These are phyloP conservation scores for Semotilus atromaculatus DNA, from an alignment of 2,797 vertebrate genomes.

Conservation along the genomic window DNA sequence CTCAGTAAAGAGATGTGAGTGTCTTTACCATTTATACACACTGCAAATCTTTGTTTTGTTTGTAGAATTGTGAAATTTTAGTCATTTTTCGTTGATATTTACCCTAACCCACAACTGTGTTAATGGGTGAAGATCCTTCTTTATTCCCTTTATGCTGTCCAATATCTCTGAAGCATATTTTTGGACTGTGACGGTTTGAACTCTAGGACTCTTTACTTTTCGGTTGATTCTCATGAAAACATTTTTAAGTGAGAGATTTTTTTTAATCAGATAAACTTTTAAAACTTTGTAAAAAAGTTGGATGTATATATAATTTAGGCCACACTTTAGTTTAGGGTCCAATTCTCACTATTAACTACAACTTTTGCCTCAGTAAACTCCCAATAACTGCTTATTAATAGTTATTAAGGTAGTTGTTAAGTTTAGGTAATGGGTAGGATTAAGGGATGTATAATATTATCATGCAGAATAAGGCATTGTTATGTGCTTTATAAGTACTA, in stretches of 20 bases:
- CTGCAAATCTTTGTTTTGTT: background rate
- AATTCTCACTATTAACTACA: background rate
- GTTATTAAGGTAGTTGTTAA: background rate
- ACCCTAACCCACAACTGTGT: background rate
- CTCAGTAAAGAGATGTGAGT: conserved; percentile 92
- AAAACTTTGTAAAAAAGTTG: too few species aligned
- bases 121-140: background rate
- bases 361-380: background rate
- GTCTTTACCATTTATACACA: background rate
- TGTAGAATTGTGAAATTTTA: background rate
- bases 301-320: background rate
- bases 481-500: background rate
- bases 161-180: background rate
- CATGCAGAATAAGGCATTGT: background rate
- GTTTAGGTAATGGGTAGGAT: background rate
- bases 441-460: background rate
- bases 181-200: background rate
- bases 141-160: background rate
- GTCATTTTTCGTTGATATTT: background rate
- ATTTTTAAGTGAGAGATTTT: too few species aligned
- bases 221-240: too few species aligned
- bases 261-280: too few species aligned
- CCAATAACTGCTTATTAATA: background rate
- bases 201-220: background rate
- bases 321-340: background rate